A percentile compares a stretch with the other conserved stretches of the same genome.
Evolutionary conservation across 2,797 vertebrate genomes (phyloP).

Genomic region (Carduelis carduelis): DNA sequence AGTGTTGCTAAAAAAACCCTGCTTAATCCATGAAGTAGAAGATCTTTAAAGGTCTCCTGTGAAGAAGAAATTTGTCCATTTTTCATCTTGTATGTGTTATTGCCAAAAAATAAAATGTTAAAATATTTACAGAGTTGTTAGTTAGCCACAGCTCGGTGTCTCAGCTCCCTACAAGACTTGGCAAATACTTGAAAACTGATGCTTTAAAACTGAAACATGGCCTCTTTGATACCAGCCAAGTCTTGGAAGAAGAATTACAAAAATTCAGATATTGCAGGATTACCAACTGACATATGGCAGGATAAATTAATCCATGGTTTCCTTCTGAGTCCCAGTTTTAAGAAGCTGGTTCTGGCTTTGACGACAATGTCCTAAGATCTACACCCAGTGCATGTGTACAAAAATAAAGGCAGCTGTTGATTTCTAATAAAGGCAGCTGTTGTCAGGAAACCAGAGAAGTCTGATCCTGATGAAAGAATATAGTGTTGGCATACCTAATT

Average conservation of each 20-base stretch:
- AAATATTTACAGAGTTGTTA: background rate
- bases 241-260: background rate
- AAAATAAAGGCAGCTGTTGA: background rate
- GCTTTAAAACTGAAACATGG: background rate
- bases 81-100: background rate
- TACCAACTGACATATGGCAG: background rate
- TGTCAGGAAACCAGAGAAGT: background rate
- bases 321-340: background rate
- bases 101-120: background rate
- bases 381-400: background rate
- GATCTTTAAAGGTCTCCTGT: background rate
- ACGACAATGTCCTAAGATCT: background rate
- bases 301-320: background rate
- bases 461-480: background rate
- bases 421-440: background rate
- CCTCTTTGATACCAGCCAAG: background rate
- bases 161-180: background rate
- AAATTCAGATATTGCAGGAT: background rate
- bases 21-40: background rate
- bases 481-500: background rate
- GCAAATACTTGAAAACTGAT: background rate
- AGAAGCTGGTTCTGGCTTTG: background rate
- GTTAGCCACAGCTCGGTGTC: background rate
- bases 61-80: background rate
- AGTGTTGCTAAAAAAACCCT: background rate